A percentile compares a stretch with the other conserved stretches of the same genome.
Conservation (phyloP, 2,888 invertebrate genomes). For the Eupelmus urozonus region DNA sequence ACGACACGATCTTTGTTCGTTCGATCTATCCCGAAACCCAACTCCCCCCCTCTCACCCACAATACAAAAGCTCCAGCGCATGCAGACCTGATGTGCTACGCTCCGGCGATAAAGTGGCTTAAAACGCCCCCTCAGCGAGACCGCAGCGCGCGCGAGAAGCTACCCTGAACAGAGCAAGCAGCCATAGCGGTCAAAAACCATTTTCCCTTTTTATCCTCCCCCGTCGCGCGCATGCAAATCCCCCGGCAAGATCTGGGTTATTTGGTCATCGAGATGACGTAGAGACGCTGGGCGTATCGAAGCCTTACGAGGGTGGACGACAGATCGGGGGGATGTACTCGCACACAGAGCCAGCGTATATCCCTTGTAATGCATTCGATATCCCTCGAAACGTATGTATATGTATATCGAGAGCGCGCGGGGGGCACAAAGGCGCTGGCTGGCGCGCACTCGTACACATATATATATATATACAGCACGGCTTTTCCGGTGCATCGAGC, state of each 20-base stretch:
- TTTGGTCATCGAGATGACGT: constrained; percentile 49
- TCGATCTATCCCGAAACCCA: too few relatives aligned
- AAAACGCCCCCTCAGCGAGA: too few relatives aligned
- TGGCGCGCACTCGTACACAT: not conserved
- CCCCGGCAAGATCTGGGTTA: constrained; percentile 50
- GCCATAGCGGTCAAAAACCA: constrained; percentile 27
- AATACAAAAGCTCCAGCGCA: too few relatives aligned
- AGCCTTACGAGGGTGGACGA: not conserved
- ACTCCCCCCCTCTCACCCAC: too few relatives aligned
- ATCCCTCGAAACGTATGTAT: not conserved
- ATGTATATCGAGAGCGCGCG: too few relatives aligned
- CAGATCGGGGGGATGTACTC: not conserved
- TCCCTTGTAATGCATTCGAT: constrained; percentile 24
- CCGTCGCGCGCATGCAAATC: constrained; percentile 40
- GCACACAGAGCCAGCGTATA: not conserved
- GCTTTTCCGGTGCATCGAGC: too few relatives aligned
- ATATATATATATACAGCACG: constrained; percentile 8
- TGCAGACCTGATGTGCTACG: too few relatives aligned
- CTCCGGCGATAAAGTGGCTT: too few relatives aligned
- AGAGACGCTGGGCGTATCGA: constrained; percentile 4
- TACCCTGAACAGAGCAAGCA: too few relatives aligned
- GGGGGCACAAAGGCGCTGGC: not conserved
- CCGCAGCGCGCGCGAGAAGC: too few relatives aligned
- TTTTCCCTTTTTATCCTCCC: constrained; percentile 37
- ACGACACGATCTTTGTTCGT: too few relatives aligned